A percentile compares a stretch with the other conserved stretches of the same genome.
These are phyloP conservation scores for Clarias magur DNA, from an alignment of 2,113 vertebrate species.

Conservation along the genomic window DNA sequence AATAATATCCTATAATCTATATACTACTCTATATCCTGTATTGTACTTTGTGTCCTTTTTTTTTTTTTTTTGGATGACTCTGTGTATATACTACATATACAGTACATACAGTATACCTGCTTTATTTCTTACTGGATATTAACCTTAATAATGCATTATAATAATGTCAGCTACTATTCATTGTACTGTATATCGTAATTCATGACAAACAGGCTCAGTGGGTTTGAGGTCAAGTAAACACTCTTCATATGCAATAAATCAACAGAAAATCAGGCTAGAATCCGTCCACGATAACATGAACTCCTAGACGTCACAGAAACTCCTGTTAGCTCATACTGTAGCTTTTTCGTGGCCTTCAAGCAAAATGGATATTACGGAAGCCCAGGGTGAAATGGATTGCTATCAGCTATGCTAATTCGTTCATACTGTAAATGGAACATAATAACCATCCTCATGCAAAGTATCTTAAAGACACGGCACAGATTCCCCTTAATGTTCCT, in stretches of 20 bases:
- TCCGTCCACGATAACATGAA: neutral
- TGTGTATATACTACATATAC: too few relatives aligned
- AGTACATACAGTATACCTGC: neutral
- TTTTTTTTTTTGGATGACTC: too few relatives aligned
- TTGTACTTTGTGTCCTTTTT: too few relatives aligned
- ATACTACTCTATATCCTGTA: too few relatives aligned
- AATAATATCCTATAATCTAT: too few relatives aligned
- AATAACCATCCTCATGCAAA: conserved; percentile 27
- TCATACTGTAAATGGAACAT: conserved; percentile 25
- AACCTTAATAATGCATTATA: neutral
- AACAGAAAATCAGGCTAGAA: neutral
- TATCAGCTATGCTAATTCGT: conserved; percentile 52
- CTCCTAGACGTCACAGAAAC: neutral
- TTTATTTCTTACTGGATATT: neutral
- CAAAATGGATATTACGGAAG: neutral
- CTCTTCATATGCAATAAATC: neutral
- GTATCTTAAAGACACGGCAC: conserved; percentile 40
- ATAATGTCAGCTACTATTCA: neutral
- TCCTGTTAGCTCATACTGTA: neutral
- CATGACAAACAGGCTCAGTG: too few relatives aligned
- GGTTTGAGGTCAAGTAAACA: neutral
- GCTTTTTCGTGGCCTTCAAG: neutral
- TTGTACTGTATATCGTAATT: too few relatives aligned
- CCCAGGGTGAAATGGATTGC: conserved; percentile 19
- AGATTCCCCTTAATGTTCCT: conserved; percentile 43